Conservation (phyloP, 2,113 vertebrate species). For the Peucedramus taeniatus region DNA sequence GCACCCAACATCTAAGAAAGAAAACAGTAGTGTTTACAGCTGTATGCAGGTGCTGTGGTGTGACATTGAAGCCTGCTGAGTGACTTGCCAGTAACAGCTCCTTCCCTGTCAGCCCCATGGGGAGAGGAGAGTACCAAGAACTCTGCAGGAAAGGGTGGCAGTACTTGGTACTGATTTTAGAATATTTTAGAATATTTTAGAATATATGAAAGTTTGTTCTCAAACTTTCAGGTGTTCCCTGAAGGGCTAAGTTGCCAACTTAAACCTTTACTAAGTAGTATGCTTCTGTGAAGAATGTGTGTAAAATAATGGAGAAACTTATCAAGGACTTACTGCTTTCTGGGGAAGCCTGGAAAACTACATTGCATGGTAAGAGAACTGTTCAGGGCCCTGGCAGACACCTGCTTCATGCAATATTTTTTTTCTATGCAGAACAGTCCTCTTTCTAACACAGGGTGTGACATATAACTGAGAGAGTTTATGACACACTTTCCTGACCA, state of each 20-base stretch:
- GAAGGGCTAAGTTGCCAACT: not conserved
- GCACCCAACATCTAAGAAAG: not conserved
- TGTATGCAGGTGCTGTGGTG: not conserved
- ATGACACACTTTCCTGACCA: not conserved
- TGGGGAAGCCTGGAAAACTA: not conserved
- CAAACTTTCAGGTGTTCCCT: not conserved
- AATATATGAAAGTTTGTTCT: no score
- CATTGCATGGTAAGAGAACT: not conserved
- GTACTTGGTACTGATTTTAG: not conserved
- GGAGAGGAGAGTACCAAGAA: not conserved
- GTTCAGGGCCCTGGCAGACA: not conserved
- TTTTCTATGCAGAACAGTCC: not conserved
- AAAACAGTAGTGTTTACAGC: not conserved
- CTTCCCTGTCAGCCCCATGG: not conserved
- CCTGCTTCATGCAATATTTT: not conserved
- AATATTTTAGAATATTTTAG: no score
- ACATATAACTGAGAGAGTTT: not conserved
- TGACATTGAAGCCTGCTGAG: not conserved
- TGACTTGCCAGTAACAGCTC: not conserved
- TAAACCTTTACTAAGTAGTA: not conserved
- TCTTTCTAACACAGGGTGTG: not conserved
- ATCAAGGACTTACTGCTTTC: not conserved
- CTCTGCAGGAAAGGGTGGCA: not conserved
- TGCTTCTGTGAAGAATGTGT: not conserved
- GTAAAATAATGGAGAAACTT: not conserved